phyloP scores from a whole-genome alignment of 2,113 vertebrate genomes.

The Heptranchias perlo region DNA sequence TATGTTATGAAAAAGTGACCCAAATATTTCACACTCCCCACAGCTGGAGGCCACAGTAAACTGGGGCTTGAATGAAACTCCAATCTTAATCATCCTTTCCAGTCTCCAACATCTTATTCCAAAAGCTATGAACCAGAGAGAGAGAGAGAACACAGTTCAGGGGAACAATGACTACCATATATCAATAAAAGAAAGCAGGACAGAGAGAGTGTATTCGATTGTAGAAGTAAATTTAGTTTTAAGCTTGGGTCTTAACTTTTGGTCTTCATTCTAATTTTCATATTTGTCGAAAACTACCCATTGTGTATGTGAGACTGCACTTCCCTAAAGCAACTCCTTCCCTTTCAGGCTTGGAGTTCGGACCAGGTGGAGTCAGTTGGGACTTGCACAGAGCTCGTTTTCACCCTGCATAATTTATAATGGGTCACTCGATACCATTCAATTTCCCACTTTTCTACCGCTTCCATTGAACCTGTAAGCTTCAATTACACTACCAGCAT shows the following conservation, averaged over 20 bases:
- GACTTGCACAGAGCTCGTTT: not conserved
- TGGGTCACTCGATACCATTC: not conserved
- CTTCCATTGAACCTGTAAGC: not conserved
- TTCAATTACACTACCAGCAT: not conserved
- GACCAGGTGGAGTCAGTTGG: not conserved
- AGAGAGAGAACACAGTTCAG: not conserved
- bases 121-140: not conserved
- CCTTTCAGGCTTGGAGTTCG: not conserved
- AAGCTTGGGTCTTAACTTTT: not conserved
- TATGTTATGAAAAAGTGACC: not conserved
- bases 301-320: not conserved
- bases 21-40: not conserved
- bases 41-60: not conserved
- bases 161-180: not conserved
- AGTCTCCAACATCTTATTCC: not conserved
- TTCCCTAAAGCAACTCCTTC: not conserved
- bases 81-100: not conserved
- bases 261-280: not conserved
- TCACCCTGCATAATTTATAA: constrained; percentile 17
- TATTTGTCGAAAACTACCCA: not conserved
- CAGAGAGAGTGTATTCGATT: not conserved
- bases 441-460: not conserved
- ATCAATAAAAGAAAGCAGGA: not conserved
- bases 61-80: not conserved
- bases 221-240: not conserved